A percentile compares a stretch with the other conserved stretches of the same genome.
Conservation (phyloP, 2,888 invertebrate species). For the Parthenolecanium corni region DNA sequence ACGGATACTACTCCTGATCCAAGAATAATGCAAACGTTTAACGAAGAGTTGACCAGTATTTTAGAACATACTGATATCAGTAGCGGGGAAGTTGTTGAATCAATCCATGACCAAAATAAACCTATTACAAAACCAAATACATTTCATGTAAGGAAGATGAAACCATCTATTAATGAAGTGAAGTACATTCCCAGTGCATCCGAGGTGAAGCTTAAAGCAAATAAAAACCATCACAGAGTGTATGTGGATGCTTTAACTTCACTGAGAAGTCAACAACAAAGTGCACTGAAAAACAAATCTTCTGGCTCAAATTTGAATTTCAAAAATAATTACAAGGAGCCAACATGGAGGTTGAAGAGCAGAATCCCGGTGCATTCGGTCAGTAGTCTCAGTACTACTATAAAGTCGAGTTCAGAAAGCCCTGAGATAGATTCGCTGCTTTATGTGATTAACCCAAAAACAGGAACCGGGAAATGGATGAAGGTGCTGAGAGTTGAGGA, state of each 20-base stretch:
- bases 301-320: neutral
- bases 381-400: neutral
- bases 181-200: neutral
- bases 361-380: neutral
- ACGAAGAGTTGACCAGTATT: neutral
- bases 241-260: constrained; percentile 8
- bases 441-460: constrained; percentile 30
- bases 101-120: no score
- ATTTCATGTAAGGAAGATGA: no score
- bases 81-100: no score
- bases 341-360: constrained; percentile 2
- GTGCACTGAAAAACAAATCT: neutral
- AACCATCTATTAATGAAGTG: neutral
- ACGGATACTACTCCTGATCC: neutral
- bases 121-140: no score
- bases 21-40: neutral
- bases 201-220: neutral
- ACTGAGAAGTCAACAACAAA: neutral
- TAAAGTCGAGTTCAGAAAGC: constrained; percentile 10
- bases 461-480: constrained; percentile 31
- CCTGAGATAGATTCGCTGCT: constrained; percentile 29
- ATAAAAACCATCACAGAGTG: neutral
- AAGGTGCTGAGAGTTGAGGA: constrained; percentile 30
- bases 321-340: constrained; percentile 8
- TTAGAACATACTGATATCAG: neutral